Percentiles rank a stretch among this genome's conserved stretches.
Conservation (phyloP, 2,888 invertebrate species). For the Thereva unica region DNA sequence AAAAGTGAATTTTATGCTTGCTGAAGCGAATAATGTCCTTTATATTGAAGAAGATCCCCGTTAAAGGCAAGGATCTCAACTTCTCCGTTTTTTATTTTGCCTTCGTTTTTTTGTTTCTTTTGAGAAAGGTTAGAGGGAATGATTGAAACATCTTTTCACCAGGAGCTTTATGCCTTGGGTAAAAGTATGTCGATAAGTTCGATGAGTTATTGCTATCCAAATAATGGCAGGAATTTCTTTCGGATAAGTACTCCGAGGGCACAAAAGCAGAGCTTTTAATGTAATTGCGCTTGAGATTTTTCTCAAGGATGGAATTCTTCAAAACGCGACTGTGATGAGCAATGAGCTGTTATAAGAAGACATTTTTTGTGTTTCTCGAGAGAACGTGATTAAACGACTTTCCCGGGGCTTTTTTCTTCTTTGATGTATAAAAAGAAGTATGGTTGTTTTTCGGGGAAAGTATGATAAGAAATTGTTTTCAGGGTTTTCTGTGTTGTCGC, state of each 20-base stretch:
- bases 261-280: conserved; percentile 12
- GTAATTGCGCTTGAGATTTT: conserved; percentile 32
- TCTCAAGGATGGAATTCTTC: background rate
- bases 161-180: background rate
- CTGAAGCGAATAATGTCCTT: conserved; percentile 38
- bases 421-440: too few species aligned
- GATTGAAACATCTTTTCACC: conserved; percentile 31
- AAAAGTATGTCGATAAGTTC: conserved; percentile 19
- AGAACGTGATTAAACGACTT: too few species aligned
- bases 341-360: too few species aligned
- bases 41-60: conserved; percentile 26
- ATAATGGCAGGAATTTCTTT: conserved; percentile 19
- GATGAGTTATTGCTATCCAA: conserved; percentile 30
- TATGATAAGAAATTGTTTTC: too few species aligned
- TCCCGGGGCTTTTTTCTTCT: too few species aligned
- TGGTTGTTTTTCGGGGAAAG: too few species aligned
- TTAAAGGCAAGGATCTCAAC: conserved; percentile 1
- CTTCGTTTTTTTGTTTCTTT: conserved; percentile 6
- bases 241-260: conserved; percentile 14
- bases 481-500: too few species aligned
- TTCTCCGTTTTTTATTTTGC: conserved; percentile 1
- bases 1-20: conserved; percentile 39
- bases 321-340: too few species aligned
- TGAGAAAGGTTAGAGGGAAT: conserved; percentile 1
- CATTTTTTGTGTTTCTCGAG: too few species aligned